phyloP scores from a whole-genome alignment of 2,113 vertebrate genomes.

The Melanotaenia duboulayi region DNA sequence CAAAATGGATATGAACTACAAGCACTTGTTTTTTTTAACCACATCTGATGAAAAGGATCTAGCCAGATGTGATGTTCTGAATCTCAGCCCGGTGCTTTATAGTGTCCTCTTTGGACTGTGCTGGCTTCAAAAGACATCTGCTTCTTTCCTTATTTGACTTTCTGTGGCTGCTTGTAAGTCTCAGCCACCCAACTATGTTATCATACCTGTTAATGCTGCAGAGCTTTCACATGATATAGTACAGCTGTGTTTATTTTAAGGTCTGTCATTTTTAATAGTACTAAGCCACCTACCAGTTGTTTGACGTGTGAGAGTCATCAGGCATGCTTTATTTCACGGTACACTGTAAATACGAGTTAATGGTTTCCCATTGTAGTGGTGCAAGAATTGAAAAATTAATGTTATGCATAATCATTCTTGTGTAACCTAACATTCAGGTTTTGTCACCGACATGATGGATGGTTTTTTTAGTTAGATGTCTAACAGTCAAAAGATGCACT shows the following conservation, averaged over 20 bases:
- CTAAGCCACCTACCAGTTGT: constrained; percentile 53
- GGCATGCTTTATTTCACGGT: constrained; percentile 57
- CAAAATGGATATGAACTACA: constrained; percentile 65
- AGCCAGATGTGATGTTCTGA: constrained; percentile 45
- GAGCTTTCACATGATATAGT: constrained; percentile 56
- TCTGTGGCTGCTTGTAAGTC: constrained; percentile 44
- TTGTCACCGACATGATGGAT: constrained; percentile 29
- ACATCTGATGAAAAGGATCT: constrained; percentile 52
- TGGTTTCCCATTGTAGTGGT: constrained; percentile 17
- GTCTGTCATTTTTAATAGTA: constrained; percentile 59
- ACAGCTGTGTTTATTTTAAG: constrained; percentile 70
- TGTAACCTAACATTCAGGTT: constrained; percentile 49
- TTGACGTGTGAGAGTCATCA: constrained; percentile 51
- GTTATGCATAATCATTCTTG: constrained; percentile 36
- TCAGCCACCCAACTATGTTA: constrained; percentile 61
- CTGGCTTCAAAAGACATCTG: constrained; percentile 31
- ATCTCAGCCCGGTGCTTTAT: constrained; percentile 30
- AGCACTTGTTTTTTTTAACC: constrained; percentile 46
- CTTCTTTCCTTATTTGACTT: constrained; percentile 45
- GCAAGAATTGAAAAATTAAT: constrained; percentile 18
- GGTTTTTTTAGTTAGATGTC: constrained; percentile 25
- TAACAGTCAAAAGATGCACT: constrained; percentile 10
- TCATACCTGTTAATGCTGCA: constrained; percentile 65
- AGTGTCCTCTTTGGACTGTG: background rate
- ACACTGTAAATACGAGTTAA: constrained; percentile 64